Conservation (phyloP, 2,888 invertebrate species). For the Panzeria rudis region DNA sequence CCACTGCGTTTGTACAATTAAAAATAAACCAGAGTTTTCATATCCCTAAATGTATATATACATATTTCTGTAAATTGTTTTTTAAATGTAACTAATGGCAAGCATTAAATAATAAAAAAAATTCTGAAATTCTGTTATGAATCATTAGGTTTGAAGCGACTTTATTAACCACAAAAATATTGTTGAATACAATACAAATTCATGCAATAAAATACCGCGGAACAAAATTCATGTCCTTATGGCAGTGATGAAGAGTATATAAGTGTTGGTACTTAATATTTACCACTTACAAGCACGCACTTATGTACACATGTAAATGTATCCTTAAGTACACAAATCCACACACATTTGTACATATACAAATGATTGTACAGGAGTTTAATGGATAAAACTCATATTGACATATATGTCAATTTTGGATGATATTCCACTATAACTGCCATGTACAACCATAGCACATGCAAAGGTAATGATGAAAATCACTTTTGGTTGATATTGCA, state of each 20-base stretch:
- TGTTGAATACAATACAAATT: slow-evolving; percentile 46
- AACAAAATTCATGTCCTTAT: slow-evolving; percentile 33
- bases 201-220: slow-evolving; percentile 40
- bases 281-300: slow-evolving; percentile 6
- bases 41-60: too few relatives aligned
- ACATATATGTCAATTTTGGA: slow-evolving; percentile 65
- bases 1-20: too few relatives aligned
- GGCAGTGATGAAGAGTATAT: slow-evolving; percentile 20
- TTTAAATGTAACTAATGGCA: too few relatives aligned
- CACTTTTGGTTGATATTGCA: slow-evolving; percentile 64
- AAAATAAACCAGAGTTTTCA: too few relatives aligned
- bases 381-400: slow-evolving; percentile 62
- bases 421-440: slow-evolving; percentile 43
- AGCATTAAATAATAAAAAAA: slow-evolving; percentile 2
- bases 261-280: slow-evolving; percentile 58
- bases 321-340: neutral
- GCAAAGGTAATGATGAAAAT: slow-evolving; percentile 64
- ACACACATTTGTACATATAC: neutral
- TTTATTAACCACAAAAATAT: slow-evolving; percentile 67
- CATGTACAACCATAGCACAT: slow-evolving; percentile 37
- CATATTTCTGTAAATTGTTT: neutral
- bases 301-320: slow-evolving; percentile 2
- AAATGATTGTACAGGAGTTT: slow-evolving; percentile 21
- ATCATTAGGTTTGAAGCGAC: slow-evolving; percentile 55
- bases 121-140: slow-evolving; percentile 22